Percentiles rank a stretch among this genome's conserved stretches.
These are phyloP conservation scores for Lasioglossum lativentre DNA, from an alignment of 2,888 invertebrate genomes.

Conservation along the genomic window DNA sequence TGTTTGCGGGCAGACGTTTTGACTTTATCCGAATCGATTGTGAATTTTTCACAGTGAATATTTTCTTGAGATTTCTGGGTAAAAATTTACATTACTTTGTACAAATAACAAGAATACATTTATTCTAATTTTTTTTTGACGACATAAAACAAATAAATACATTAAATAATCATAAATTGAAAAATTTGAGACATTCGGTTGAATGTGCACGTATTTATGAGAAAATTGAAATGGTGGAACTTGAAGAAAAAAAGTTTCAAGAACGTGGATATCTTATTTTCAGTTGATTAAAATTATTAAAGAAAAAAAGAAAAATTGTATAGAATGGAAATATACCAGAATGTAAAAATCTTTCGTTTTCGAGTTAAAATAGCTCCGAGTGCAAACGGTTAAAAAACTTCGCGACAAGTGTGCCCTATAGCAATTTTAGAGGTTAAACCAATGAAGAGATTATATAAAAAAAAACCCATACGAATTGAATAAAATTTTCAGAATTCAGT, in stretches of 20 bases:
- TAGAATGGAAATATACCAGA: too few species aligned
- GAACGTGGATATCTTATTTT: too few species aligned
- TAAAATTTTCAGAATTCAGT: too few species aligned
- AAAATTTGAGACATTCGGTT: not conserved
- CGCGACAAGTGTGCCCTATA: too few species aligned
- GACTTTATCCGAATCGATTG: not conserved
- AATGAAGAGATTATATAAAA: too few species aligned
- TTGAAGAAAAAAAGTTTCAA: not conserved
- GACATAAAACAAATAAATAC: too few species aligned
- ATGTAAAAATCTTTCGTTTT: too few species aligned
- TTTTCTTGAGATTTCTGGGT: not conserved
- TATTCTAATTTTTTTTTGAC: not conserved
- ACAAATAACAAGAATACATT: not conserved
- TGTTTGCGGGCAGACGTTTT: not conserved
- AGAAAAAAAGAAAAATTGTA: too few species aligned
- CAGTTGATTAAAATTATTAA: not conserved
- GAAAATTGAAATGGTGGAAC: not conserved
- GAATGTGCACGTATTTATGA: not conserved
- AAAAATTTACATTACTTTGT: not conserved
- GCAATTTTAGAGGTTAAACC: too few species aligned
- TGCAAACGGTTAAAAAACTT: too few species aligned
- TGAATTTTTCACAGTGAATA: not conserved
- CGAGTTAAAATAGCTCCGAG: too few species aligned
- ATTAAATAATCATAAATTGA: not conserved
- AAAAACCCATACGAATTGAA: too few species aligned